Evolutionary conservation across 2,113 vertebrate genomes (phyloP).

Genomic region (Origma solitaria): DNA sequence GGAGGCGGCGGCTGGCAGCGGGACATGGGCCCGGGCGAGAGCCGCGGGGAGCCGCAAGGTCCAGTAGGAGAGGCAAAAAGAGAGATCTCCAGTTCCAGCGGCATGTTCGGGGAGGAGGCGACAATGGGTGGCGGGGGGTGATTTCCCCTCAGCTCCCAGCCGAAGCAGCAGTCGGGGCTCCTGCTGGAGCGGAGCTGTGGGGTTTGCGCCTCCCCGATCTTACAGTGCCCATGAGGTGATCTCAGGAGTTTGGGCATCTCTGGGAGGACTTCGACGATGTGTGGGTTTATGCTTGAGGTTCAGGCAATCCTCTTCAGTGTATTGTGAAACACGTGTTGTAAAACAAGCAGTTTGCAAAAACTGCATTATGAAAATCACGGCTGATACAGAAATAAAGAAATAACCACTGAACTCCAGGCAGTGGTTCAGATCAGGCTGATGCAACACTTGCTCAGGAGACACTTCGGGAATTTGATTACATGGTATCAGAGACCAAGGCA

Average conservation of each 20-base stretch:
- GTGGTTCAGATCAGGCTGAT: neutral
- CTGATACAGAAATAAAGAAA: neutral
- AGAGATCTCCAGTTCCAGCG: neutral
- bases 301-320: neutral
- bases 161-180: neutral
- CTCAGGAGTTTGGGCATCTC: neutral
- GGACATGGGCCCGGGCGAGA: neutral
- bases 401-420: neutral
- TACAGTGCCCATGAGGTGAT: neutral
- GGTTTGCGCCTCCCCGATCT: fast-evolving
- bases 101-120: neutral
- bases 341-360: neutral
- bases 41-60: neutral
- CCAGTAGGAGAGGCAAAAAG: neutral
- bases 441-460: neutral
- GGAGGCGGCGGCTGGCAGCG: no score
- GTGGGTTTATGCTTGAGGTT: neutral
- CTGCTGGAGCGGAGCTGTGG: neutral
- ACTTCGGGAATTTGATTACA: neutral
- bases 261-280: neutral
- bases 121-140: fast-evolving
- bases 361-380: neutral
- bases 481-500: neutral
- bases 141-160: neutral
- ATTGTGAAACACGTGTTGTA: neutral